A percentile compares a stretch with the other conserved stretches of the same genome.
Conservation (phyloP, 2,113 vertebrate genomes). For the Falcunculus frontatus region DNA sequence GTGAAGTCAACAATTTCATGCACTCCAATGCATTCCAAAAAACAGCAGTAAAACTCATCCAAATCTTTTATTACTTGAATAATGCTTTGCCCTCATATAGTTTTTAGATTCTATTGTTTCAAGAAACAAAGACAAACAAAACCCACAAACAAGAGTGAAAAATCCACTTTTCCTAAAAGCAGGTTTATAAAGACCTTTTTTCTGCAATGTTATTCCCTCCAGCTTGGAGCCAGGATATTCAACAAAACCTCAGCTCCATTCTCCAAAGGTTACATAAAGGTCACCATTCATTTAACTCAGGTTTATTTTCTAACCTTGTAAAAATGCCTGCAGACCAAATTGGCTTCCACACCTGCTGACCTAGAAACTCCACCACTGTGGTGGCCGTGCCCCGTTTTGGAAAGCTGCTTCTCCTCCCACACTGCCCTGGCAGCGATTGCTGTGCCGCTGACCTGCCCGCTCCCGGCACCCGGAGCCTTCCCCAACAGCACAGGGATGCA, state of each 20-base stretch:
- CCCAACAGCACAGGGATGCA: neutral
- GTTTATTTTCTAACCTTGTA: constrained; percentile 57
- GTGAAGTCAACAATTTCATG: neutral
- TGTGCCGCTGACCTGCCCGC: neutral
- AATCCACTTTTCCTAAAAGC: neutral
- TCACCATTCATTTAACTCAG: constrained; percentile 38
- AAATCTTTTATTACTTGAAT: neutral
- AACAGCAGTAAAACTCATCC: neutral
- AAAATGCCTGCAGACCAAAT: constrained; percentile 44
- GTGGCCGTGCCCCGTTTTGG: neutral
- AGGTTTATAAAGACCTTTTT: neutral
- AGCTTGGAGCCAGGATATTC: neutral
- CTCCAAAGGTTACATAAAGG: constrained; percentile 54
- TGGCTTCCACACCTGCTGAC: constrained; percentile 54
- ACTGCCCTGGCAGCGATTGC: accelerated
- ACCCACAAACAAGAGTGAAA: neutral
- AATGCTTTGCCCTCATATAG: neutral
- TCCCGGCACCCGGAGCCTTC: accelerated
- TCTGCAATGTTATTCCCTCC: neutral
- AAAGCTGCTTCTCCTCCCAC: neutral
- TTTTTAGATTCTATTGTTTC: neutral
- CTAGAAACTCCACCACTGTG: neutral
- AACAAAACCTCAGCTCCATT: constrained; percentile 28
- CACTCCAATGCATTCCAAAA: neutral
- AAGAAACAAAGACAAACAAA: neutral